Evolutionary conservation across 2,113 vertebrate genomes (phyloP).

Genomic region (Lophius piscatorius): DNA sequence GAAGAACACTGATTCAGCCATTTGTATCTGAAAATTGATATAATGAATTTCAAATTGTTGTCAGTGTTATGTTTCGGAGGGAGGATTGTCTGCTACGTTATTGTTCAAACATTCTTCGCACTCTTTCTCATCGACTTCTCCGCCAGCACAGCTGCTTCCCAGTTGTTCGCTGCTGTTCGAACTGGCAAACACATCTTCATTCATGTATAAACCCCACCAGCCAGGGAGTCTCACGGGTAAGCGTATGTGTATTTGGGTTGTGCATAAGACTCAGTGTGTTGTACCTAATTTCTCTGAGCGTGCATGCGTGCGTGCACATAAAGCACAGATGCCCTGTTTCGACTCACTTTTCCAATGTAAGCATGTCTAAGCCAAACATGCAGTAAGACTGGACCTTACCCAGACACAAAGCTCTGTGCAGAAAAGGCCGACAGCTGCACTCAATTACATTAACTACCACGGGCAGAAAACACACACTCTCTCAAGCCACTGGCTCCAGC

Average conservation of each 20-base stretch:
- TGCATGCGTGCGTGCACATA: constrained; percentile 19
- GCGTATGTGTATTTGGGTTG: constrained; percentile 49
- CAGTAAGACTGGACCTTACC: constrained; percentile 54
- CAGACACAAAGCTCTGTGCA: constrained; percentile 68
- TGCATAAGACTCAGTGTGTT: constrained; percentile 34
- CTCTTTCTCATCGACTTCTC: constrained; percentile 26
- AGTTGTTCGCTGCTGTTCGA: constrained; percentile 66
- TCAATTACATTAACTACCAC: constrained; percentile 75
- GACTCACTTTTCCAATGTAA: constrained; percentile 60
- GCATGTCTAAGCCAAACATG: constrained; percentile 63
- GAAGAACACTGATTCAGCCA: constrained; percentile 18
- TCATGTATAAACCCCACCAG: constrained; percentile 62
- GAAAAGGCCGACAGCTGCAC: constrained; percentile 72
- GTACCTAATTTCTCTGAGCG: constrained; percentile 31
- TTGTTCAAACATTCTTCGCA: constrained; percentile 34
- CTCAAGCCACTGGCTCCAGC: constrained; percentile 66
- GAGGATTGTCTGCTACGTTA: constrained; percentile 6
- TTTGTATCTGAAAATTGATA: constrained; percentile 14
- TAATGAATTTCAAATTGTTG: constrained; percentile 37
- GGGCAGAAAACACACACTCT: constrained; percentile 59
- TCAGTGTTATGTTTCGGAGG: constrained; percentile 1
- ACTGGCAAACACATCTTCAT: constrained; percentile 63
- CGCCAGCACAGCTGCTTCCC: constrained; percentile 71
- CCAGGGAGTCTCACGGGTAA: constrained; percentile 34
- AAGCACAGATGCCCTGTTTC: constrained; percentile 66